Conservation (phyloP, 1,140 invertebrate species). For the Lepidurus couesii region DNA sequence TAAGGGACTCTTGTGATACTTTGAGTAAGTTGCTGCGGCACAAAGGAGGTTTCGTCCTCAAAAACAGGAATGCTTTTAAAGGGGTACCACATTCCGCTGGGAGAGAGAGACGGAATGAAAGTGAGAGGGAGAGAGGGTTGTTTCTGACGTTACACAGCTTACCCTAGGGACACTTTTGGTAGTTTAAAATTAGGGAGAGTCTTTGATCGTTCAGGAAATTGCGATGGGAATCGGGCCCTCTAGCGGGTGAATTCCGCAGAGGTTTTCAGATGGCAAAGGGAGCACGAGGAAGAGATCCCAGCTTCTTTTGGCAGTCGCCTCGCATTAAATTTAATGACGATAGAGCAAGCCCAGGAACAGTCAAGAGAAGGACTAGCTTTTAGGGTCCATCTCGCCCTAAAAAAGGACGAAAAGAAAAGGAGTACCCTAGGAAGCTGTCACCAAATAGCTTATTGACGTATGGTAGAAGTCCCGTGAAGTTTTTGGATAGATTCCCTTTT, state of each 20-base stretch:
- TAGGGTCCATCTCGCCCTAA: not conserved
- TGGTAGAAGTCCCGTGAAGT: not conserved
- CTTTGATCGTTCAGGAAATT: not conserved
- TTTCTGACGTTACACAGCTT: not conserved
- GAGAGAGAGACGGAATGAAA: no score
- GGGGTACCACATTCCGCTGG: no score
- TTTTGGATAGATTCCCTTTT: not conserved
- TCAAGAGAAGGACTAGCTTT: not conserved
- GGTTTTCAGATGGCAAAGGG: not conserved
- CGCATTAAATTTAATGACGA: conserved; percentile 16
- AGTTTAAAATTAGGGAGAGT: not conserved
- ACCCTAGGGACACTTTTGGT: not conserved
- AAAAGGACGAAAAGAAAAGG: not conserved
- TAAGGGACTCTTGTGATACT: no score
- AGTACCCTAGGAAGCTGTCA: conserved; percentile 10
- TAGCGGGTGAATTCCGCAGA: not conserved
- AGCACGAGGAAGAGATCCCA: not conserved
- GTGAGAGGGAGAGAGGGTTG: not conserved
- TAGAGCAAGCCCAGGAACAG: not conserved
- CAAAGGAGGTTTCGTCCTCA: no score
- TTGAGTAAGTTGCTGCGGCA: no score
- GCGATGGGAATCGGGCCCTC: not conserved
- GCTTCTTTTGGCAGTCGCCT: not conserved
- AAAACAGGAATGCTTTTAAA: no score
- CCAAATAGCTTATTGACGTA: conserved; percentile 19